Evolutionary conservation across 2,797 vertebrate genomes (phyloP).

Genomic region (Aplochiton taeniatus): DNA sequence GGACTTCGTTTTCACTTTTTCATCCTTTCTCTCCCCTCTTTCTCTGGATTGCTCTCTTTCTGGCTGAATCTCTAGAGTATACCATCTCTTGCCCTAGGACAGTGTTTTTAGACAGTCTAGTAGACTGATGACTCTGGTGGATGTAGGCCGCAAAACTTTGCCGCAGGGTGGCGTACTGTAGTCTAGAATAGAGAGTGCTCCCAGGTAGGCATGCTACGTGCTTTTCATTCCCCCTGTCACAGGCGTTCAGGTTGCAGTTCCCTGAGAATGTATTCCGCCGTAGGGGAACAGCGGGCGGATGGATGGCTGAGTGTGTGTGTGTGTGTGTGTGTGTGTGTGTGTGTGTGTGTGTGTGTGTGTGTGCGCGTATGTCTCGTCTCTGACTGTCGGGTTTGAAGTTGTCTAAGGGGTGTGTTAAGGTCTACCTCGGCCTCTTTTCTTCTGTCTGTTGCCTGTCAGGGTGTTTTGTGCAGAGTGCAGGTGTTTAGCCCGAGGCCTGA

Average conservation of each 20-base stretch:
- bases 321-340: neutral
- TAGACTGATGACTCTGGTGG: neutral
- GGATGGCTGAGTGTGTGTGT: neutral
- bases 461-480: neutral
- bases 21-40: neutral
- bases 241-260: constrained; percentile 19
- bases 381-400: no score
- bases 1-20: neutral
- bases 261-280: constrained; percentile 25
- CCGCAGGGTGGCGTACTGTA: neutral
- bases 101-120: neutral
- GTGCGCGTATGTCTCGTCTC: neutral
- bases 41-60: neutral
- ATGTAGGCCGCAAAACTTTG: neutral
- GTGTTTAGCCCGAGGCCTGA: neutral
- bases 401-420: neutral
- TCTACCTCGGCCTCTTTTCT: constrained; percentile 2
- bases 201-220: neutral
- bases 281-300: constrained; percentile 1
- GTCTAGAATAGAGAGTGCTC: neutral
- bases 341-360: constrained; percentile 7
- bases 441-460: constrained; percentile 1
- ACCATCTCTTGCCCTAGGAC: neutral
- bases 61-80: neutral
- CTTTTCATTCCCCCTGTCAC: constrained; percentile 17